Evolutionary conservation across 1,140 invertebrate genomes (phyloP), one percentile per base, ranked within the genome.

Genomic region (Bilobella aurantiaca): DNA sequence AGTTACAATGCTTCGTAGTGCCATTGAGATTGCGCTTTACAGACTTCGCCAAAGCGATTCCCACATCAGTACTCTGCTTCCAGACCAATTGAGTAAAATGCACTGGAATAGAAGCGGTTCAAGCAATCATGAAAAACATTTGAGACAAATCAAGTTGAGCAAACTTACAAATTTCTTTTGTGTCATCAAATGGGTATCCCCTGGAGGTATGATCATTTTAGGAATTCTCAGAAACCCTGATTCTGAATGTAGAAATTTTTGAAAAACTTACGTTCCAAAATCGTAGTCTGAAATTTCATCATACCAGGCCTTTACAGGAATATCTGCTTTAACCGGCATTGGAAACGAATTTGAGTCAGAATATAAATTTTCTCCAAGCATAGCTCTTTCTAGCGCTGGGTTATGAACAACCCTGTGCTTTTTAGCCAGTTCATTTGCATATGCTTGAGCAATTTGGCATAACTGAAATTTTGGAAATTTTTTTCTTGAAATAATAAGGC

Each of bases 71-170:
- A 1, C 62, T 64, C 1, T n/a, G 29, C 30, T 64, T 64, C 66
- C 66, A 68, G 3, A 68, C 32, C 14, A 68, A 14, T 61, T 68
- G 66, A 3, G 66, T 64, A 31, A 68, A 68, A 31, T 68, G 62
- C 0, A 56, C 62, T 32, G 66, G 37, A 62, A 62, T 14, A 2
- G 12, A 37, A 62, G 8, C 23, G 27, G 8, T 12, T 23, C 3
- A 2, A 12, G n/a, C n/a, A 62, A 12, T 3, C 23, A 37, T 12
- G 3, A 62, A 3, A 3, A 42, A 42, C 46, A 3, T 25, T 8
- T 8, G 28, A 8, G 14, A 5, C n/a, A 25, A 21, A 5, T 8
- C 5, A 59, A 28, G 3, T 59, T 8, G 28, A 18, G 28, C 8
- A 23, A 29, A 29, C 59, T 62, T 62, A 62, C 59, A 34, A 23